A percentile compares a stretch with the other conserved stretches of the same genome.
Evolutionary conservation across 2,888 invertebrate species (phyloP).

Genomic region (Byasa hedistus): DNA sequence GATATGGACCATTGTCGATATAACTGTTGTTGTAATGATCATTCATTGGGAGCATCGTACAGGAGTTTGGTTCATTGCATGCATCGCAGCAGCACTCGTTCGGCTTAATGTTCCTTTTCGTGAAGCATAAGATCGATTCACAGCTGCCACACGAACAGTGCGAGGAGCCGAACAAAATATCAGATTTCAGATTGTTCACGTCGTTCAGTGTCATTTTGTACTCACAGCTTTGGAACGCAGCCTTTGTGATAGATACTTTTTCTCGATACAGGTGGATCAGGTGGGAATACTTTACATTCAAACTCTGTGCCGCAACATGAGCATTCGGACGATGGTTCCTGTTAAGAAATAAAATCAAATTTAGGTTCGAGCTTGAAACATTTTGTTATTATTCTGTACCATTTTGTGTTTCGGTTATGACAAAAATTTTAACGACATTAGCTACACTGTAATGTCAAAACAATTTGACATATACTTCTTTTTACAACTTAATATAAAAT

Average conservation of each 20-base stretch:
- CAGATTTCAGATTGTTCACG: conserved; percentile 15
- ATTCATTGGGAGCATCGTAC: not conserved
- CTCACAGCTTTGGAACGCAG: conserved; percentile 19
- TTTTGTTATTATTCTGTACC: not conserved
- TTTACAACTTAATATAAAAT: not conserved
- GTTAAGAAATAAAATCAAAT: not conserved
- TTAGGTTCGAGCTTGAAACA: not conserved
- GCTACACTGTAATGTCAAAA: conserved; percentile 3
- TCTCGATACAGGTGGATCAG: not conserved
- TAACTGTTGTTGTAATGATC: not conserved
- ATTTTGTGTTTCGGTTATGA: not conserved
- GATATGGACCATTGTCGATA: not conserved
- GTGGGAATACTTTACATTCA: not conserved
- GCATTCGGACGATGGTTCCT: not conserved
- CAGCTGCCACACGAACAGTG: conserved; percentile 53
- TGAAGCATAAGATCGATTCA: conserved; percentile 44
- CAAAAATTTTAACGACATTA: conserved; percentile 6
- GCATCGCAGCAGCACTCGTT: conserved; percentile 11
- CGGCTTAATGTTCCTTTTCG: conserved; percentile 36
- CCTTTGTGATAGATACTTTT: conserved; percentile 21
- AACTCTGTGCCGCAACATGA: conserved; percentile 1
- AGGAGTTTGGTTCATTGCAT: conserved; percentile 19
- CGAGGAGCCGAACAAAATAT: conserved; percentile 29
- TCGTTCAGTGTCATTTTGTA: conserved; percentile 16
- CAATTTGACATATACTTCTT: conserved; percentile 11